Conservation (phyloP, 2,888 invertebrate genomes). For the Tiliacea aurago region DNA sequence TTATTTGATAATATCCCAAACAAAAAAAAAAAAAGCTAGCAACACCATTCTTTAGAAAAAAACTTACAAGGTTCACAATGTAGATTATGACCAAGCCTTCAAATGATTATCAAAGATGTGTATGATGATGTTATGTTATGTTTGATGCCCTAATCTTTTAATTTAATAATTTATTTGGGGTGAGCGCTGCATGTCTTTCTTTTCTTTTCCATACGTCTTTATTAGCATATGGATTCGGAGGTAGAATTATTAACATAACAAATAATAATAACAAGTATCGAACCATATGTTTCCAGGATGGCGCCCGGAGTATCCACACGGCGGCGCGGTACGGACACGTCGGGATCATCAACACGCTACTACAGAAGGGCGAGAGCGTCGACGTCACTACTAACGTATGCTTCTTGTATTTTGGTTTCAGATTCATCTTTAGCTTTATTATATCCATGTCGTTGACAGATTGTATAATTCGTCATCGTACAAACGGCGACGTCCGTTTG, state of each 20-base stretch:
- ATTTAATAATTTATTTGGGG: neutral
- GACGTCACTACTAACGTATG: constrained; percentile 98
- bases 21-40: too few species aligned
- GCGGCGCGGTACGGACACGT: constrained; percentile 99
- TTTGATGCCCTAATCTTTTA: too few species aligned
- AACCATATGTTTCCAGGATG: constrained; percentile 91
- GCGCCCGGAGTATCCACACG: constrained; percentile 99
- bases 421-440: neutral
- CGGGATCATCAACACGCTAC: constrained; percentile 98
- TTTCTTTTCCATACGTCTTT: neutral
- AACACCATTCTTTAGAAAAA: neutral
- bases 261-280: neutral
- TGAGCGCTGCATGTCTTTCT: neutral
- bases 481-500: neutral
- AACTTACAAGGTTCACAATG: neutral
- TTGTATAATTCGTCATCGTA: neutral
- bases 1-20: too few species aligned
- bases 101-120: too few species aligned
- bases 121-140: too few species aligned
- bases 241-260: neutral
- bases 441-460: neutral
- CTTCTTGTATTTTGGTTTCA: constrained; percentile 29
- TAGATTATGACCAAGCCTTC: neutral
- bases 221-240: neutral
- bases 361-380: constrained; percentile 99